A percentile compares a stretch with the other conserved stretches of the same genome.
Evolutionary conservation across 1,140 invertebrate genomes (phyloP).

Genomic region (Caenorhabditis inopinata): DNA sequence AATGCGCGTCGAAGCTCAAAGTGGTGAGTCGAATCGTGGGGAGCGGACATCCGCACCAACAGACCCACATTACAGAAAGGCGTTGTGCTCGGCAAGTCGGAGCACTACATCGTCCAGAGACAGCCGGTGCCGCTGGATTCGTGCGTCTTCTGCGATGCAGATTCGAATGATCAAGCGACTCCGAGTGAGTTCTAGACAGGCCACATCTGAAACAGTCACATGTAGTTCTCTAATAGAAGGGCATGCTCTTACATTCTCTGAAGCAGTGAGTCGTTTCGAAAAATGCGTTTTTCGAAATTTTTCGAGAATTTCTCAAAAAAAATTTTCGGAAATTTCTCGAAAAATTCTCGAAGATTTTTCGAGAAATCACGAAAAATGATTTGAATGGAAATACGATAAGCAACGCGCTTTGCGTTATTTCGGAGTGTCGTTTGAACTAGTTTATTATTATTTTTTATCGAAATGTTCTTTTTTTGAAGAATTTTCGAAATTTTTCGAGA

Average conservation of each 20-base stretch:
- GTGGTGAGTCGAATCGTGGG: slow-evolving; percentile 38
- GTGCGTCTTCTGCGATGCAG: slow-evolving; percentile 74
- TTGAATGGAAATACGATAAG: no score
- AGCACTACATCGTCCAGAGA: slow-evolving; percentile 72
- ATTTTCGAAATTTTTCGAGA: no score
- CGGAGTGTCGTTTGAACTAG: no score
- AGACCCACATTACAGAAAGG: slow-evolving; percentile 34
- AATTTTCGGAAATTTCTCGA: no score
- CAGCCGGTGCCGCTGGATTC: slow-evolving; percentile 75
- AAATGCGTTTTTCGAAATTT: no score
- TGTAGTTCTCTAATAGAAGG: not conserved
- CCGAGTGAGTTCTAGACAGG: slow-evolving; percentile 47
- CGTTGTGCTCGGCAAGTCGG: slow-evolving; percentile 60
- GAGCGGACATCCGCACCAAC: not conserved
- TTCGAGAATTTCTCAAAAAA: no score
- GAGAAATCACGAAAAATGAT: no score
- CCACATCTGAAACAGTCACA: no score
- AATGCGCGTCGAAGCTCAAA: slow-evolving; percentile 69
- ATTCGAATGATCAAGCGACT: slow-evolving; percentile 70
- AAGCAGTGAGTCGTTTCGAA: not conserved
- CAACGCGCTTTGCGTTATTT: no score
- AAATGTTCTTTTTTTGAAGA: no score
- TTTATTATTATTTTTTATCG: no score
- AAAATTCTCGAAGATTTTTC: no score
- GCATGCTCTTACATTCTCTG: not conserved